These are phyloP conservation scores for Nesoenas mayeri DNA, from an alignment of 2,113 vertebrate species.

Conservation along the genomic window DNA sequence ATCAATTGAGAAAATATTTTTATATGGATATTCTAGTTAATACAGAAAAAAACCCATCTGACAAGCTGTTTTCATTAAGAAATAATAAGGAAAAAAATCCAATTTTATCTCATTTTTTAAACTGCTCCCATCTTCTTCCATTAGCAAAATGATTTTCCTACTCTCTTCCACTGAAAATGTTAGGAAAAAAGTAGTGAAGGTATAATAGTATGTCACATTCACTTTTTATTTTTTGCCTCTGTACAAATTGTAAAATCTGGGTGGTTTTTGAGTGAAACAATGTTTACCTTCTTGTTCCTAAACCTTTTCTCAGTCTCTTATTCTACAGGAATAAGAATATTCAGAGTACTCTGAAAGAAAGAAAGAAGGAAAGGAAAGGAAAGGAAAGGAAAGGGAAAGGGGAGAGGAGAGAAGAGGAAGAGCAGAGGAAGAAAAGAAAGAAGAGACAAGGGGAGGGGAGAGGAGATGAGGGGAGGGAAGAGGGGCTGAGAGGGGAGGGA, in stretches of 20 bases:
- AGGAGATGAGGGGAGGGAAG: too few relatives aligned
- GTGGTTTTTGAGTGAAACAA: neutral
- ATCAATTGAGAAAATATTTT: neutral
- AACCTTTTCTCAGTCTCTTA: neutral
- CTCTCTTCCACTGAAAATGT: neutral
- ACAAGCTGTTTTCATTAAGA: neutral
- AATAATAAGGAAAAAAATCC: neutral
- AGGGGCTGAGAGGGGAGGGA: too few relatives aligned
- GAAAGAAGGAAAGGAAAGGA: too few relatives aligned
- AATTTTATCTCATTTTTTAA: neutral
- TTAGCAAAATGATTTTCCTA: neutral
- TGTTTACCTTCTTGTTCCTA: neutral
- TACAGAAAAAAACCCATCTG: neutral
- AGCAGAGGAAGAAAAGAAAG: too few relatives aligned
- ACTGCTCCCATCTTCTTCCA: neutral
- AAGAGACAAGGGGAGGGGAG: too few relatives aligned
- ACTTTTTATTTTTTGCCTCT: neutral
- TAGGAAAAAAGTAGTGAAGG: neutral
- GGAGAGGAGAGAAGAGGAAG: too few relatives aligned
- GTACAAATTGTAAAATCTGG: neutral
- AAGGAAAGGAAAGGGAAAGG: too few relatives aligned
- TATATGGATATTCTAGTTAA: neutral
- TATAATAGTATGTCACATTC: neutral
- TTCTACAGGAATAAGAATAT: neutral
- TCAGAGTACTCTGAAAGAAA: neutral